These are phyloP conservation scores for Campoplex nolae DNA, from an alignment of 2,888 invertebrate species.

Conservation along the genomic window DNA sequence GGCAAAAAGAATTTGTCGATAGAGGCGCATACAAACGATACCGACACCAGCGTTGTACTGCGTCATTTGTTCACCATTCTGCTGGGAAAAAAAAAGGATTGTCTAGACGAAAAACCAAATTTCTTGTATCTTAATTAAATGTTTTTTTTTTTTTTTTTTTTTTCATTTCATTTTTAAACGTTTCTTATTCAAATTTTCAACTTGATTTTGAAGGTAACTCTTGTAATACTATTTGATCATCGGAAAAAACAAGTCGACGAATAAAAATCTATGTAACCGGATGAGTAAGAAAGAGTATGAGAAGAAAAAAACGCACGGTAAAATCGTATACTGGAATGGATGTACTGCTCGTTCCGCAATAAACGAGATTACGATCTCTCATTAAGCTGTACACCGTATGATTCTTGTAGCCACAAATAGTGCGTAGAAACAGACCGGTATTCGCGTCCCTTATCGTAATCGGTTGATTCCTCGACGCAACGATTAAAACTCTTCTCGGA, in stretches of 20 bases:
- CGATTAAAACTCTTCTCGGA: constrained; percentile 88
- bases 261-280: background rate
- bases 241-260: background rate
- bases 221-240: background rate
- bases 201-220: background rate
- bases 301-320: constrained; percentile 87
- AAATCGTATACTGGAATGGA: constrained; percentile 91
- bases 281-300: background rate
- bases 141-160: too few species aligned
- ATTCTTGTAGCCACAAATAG: constrained; percentile 86
- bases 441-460: constrained; percentile 91
- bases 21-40: constrained; percentile 89
- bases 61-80: constrained; percentile 89
- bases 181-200: background rate
- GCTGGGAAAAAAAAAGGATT: constrained; percentile 56
- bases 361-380: constrained; percentile 89
- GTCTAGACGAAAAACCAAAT: background rate
- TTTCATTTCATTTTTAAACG: too few species aligned
- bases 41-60: constrained; percentile 89
- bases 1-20: constrained; percentile 88
- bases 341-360: constrained; percentile 91
- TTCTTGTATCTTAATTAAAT: too few species aligned
- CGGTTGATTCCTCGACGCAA: constrained; percentile 89
- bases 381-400: constrained; percentile 90
- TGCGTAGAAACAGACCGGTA: constrained; percentile 89